phyloP scores from a whole-genome alignment of 2,113 vertebrate species.

The Sorex fumeus region DNA sequence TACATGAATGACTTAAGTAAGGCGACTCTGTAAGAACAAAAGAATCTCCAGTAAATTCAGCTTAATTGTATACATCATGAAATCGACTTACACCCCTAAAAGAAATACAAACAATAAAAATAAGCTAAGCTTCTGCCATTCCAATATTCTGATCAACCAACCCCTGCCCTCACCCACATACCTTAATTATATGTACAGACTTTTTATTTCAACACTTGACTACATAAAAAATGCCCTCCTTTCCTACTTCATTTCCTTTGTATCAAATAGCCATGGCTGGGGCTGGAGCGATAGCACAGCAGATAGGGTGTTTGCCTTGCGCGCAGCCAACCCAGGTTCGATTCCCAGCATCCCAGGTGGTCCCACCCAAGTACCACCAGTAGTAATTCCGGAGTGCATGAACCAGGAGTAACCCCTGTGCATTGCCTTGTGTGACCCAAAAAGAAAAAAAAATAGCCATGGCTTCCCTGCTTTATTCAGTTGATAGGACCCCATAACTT shows the following conservation, averaged over 20 bases:
- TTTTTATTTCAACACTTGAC: conserved; percentile 25
- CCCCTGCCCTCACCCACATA: too few species aligned
- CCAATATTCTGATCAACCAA: neutral
- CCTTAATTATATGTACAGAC: conserved; percentile 28
- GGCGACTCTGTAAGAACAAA: conserved; percentile 14
- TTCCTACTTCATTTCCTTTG: conserved; percentile 32
- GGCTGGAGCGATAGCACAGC: too few species aligned
- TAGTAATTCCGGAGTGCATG: too few species aligned
- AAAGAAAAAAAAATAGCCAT: neutral
- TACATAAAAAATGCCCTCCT: neutral
- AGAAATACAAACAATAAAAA: neutral
- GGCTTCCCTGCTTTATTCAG: conserved; percentile 42
- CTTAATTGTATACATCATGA: neutral
- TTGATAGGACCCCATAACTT: neutral
- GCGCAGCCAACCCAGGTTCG: too few species aligned
- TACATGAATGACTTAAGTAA: conserved; percentile 45
- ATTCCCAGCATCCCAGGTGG: too few species aligned
- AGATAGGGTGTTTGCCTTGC: too few species aligned
- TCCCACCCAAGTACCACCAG: too few species aligned
- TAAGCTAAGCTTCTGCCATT: neutral
- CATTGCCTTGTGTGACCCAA: too few species aligned
- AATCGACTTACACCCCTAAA: neutral
- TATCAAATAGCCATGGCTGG: neutral
- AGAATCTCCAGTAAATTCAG: conserved; percentile 23
- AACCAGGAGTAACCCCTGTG: too few species aligned